Percentiles rank a stretch among this genome's conserved stretches.
These are phyloP conservation scores for Xenus cinereus DNA, from an alignment of 2,113 vertebrate species.

Conservation along the genomic window DNA sequence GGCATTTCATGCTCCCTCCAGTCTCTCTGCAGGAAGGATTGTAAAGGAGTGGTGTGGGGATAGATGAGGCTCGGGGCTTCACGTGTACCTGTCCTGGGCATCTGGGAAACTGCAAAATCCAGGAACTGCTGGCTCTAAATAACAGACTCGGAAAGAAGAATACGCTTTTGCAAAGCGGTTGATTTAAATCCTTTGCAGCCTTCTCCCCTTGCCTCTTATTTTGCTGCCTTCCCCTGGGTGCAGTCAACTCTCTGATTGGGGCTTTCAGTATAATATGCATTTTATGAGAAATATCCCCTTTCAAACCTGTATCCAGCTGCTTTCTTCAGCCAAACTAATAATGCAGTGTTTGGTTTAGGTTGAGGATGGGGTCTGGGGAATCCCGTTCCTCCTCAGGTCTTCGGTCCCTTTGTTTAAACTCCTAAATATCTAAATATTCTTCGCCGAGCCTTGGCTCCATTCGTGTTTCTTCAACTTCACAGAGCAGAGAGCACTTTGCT, in stretches of 20 bases:
- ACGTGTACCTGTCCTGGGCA: accelerated
- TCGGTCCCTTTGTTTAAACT: neutral
- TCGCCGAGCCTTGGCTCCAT: neutral
- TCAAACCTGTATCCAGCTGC: neutral
- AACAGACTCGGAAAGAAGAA: neutral
- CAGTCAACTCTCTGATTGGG: neutral
- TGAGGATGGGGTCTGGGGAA: neutral
- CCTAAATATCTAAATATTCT: neutral
- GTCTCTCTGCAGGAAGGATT: neutral
- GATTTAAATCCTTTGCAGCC: neutral
- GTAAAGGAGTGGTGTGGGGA: accelerated
- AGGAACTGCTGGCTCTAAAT: accelerated
- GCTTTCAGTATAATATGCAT: accelerated
- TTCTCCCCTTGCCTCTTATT: neutral
- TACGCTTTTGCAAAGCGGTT: accelerated
- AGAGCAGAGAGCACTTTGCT: neutral
- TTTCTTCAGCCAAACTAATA: neutral
- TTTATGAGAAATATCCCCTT: neutral
- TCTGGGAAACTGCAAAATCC: accelerated
- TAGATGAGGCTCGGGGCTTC: neutral
- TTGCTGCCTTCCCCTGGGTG: neutral
- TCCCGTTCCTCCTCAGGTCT: neutral
- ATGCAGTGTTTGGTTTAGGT: accelerated
- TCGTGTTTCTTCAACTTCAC: accelerated
- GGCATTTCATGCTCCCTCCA: neutral